phyloP scores from a whole-genome alignment of 1,140 invertebrate species.

The Eumeta japonica region DNA sequence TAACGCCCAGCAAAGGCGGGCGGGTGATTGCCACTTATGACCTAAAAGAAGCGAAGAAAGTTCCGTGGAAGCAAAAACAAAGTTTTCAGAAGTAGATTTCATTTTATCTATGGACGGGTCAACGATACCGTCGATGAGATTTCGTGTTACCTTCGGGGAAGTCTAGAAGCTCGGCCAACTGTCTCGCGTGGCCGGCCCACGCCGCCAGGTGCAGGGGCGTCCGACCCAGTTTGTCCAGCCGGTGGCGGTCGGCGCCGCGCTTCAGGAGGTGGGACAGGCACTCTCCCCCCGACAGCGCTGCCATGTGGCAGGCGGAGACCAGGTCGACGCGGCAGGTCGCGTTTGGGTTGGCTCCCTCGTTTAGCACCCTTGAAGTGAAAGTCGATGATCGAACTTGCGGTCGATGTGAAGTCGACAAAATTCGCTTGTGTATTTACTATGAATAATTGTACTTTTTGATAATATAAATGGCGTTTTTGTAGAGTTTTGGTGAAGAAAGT shows the following conservation, averaged over 20 bases:
- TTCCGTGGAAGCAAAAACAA: no score
- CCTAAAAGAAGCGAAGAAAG: no score
- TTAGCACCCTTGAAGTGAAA: constrained; percentile 31
- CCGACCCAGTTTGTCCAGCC: constrained; percentile 40
- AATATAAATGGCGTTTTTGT: not conserved
- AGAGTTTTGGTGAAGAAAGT: not conserved
- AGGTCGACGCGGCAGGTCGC: constrained; percentile 47
- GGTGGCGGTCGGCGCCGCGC: constrained; percentile 36
- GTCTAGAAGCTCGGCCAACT: constrained; percentile 44
- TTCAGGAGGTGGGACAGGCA: constrained; percentile 38
- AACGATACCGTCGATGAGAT: no score
- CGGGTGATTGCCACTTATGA: no score
- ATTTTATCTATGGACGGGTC: no score
- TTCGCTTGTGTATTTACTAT: not conserved
- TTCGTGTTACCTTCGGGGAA: constrained; percentile 34
- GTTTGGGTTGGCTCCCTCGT: constrained; percentile 46
- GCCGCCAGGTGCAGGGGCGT: constrained; percentile 52
- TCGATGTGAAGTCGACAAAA: not conserved
- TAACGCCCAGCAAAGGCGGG: no score
- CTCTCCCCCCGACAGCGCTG: constrained; percentile 32
- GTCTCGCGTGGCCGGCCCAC: constrained; percentile 39
- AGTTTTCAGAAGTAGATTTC: no score
- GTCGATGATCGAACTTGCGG: no score
- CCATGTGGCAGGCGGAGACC: constrained; percentile 48
- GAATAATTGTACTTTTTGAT: not conserved